phyloP scores from a whole-genome alignment of 2,797 vertebrate genomes.

The Valencia hispanica region DNA sequence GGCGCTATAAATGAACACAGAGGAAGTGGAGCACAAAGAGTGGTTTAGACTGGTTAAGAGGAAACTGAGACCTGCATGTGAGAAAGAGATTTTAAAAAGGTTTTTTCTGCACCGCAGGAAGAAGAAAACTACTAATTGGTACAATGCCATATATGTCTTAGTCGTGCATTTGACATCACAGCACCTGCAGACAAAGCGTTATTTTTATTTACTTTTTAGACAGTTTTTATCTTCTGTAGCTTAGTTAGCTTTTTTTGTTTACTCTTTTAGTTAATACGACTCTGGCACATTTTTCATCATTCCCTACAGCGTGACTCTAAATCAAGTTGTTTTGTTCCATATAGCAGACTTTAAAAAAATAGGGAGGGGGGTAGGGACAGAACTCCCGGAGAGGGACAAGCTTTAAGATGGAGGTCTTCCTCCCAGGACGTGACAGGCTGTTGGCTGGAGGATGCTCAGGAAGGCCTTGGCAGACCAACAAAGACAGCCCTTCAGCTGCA shows the following conservation, averaged over 20 bases:
- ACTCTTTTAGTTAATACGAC: constrained; percentile 78
- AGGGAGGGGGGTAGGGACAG: constrained; percentile 53
- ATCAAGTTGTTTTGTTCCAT: constrained; percentile 89
- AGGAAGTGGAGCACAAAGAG: constrained; percentile 73
- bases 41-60: constrained; percentile 60
- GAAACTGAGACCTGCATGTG: constrained; percentile 56
- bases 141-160: constrained; percentile 10
- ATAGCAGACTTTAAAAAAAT: constrained; percentile 82
- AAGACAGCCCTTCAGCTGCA: constrained; percentile 99
- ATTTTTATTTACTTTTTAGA: constrained; percentile 25
- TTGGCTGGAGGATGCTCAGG: constrained; percentile 97
- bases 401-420: constrained; percentile 96
- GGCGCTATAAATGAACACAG: constrained; percentile 75
- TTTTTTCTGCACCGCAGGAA: constrained; percentile 25
- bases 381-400: constrained; percentile 81
- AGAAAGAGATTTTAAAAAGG: constrained; percentile 42
- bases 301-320: constrained; percentile 76
- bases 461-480: constrained; percentile 98
- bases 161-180: constrained; percentile 14
- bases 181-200: constrained; percentile 17
- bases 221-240: constrained; percentile 36
- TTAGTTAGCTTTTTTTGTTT: constrained; percentile 64
- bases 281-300: constrained; percentile 87
- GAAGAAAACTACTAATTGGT: constrained; percentile 26
- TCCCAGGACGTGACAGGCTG: constrained; percentile 90